Percentiles rank a stretch among this genome's conserved stretches.
Conservation (phyloP, 64 coral and sea anemone genomes). For the Acropora tenuis region DNA sequence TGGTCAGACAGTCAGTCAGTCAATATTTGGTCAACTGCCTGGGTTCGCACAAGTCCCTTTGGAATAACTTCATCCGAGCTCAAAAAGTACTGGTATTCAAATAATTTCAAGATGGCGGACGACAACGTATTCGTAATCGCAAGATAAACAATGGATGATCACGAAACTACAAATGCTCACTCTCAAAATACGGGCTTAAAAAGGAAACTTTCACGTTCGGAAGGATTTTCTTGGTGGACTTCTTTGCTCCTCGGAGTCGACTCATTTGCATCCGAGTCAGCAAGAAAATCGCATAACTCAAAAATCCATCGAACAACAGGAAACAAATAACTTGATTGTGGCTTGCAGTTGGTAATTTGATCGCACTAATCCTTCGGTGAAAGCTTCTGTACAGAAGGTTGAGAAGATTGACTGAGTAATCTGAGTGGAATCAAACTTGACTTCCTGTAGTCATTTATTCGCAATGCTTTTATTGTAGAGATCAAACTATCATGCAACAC, state of each 20-base stretch:
- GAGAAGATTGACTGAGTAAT: too few species aligned
- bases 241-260: slow-evolving; percentile 73
- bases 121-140: not conserved
- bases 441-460: too few species aligned
- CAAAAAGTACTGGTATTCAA: not conserved
- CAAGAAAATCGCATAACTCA: not conserved
- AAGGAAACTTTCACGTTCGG: slow-evolving; percentile 74
- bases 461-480: too few species aligned
- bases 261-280: not conserved
- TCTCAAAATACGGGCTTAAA: slow-evolving; percentile 37
- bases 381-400: too few species aligned
- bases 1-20: too few species aligned
- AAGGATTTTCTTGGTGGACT: slow-evolving; percentile 96
- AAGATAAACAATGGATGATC: slow-evolving; percentile 58
- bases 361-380: too few species aligned
- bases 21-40: too few species aligned
- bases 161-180: not conserved
- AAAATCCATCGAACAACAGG: not conserved
- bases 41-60: too few species aligned
- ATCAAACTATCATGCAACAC: too few species aligned
- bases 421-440: too few species aligned
- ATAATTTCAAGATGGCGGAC: not conserved
- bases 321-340: not conserved
- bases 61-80: not conserved
- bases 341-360: too few species aligned